A percentile compares a stretch with the other conserved stretches of the same genome.
phyloP scores from a whole-genome alignment of 2,888 invertebrate genomes.

The Epinotia nisella region DNA sequence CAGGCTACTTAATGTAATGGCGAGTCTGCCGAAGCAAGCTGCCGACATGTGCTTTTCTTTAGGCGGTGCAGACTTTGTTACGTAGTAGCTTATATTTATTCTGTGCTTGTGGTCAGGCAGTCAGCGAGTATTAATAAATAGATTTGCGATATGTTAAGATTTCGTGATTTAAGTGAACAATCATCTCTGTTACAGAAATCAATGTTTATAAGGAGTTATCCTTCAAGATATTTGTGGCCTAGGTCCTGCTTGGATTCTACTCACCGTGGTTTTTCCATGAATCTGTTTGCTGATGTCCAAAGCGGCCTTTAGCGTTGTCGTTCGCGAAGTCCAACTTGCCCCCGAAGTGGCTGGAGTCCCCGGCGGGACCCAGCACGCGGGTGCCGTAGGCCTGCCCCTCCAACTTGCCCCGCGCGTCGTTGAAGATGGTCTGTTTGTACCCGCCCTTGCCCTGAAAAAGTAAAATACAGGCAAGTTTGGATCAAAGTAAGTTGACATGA shows the following conservation, averaged over 20 bases:
- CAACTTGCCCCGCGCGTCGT: conserved; percentile 47
- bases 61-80: too few species aligned
- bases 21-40: too few species aligned
- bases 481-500: not conserved
- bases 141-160: too few species aligned
- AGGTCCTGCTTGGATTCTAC: not conserved
- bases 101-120: too few species aligned
- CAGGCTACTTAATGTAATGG: too few species aligned
- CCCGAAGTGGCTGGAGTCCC: conserved; percentile 46
- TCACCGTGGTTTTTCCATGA: conserved; percentile 46
- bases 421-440: conserved; percentile 48
- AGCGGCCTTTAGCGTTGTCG: conserved; percentile 45
- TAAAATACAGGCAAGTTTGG: not conserved
- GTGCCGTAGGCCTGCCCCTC: conserved; percentile 47
- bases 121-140: too few species aligned
- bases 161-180: too few species aligned
- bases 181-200: too few species aligned
- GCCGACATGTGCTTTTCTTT: too few species aligned
- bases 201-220: too few species aligned
- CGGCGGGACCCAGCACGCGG: conserved; percentile 44
- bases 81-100: too few species aligned
- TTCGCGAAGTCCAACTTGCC: conserved; percentile 33
- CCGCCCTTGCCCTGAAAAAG: conserved; percentile 47
- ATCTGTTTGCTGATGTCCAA: conserved; percentile 47
- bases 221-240: too few species aligned